Conservation (phyloP, 2,888 invertebrate species). For the Alsophila aescularia region DNA sequence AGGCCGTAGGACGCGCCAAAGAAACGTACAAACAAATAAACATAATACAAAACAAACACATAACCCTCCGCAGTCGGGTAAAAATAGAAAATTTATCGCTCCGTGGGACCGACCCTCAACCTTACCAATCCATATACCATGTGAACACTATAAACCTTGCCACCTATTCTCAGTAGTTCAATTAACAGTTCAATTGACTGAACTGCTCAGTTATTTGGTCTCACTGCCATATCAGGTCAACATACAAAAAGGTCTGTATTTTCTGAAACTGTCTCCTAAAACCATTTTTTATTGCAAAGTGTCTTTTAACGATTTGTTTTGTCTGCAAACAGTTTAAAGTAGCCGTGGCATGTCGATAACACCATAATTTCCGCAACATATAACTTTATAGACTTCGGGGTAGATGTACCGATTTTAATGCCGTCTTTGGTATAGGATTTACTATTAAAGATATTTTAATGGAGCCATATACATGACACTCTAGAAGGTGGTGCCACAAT, state of each 20-base stretch:
- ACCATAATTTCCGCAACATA: constrained; percentile 69
- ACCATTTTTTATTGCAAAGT: constrained; percentile 13
- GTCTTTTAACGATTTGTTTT: constrained; percentile 30
- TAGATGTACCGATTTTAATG: constrained; percentile 38
- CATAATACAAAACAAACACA: too few relatives aligned
- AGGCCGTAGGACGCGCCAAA: too few relatives aligned
- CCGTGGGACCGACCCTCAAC: too few relatives aligned
- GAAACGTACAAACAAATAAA: too few relatives aligned
- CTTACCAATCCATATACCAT: too few relatives aligned
- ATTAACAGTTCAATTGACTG: too few relatives aligned
- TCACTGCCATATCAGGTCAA: too few relatives aligned
- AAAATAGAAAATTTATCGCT: too few relatives aligned
- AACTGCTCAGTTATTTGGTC: too few relatives aligned
- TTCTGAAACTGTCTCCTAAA: neutral
- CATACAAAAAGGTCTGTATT: neutral
- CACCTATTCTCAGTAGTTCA: too few relatives aligned
- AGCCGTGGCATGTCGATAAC: constrained; percentile 18
- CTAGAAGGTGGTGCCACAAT: neutral
- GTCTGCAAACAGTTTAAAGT: constrained; percentile 27
- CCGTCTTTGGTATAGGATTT: constrained; percentile 28
- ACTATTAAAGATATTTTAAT: constrained; percentile 26
- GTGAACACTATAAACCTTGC: too few relatives aligned
- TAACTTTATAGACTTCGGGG: constrained; percentile 60
- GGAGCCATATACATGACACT: neutral
- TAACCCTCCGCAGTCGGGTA: too few relatives aligned